Evolutionary conservation across 2,113 vertebrate genomes (phyloP).

Genomic region (Scomber japonicus): DNA sequence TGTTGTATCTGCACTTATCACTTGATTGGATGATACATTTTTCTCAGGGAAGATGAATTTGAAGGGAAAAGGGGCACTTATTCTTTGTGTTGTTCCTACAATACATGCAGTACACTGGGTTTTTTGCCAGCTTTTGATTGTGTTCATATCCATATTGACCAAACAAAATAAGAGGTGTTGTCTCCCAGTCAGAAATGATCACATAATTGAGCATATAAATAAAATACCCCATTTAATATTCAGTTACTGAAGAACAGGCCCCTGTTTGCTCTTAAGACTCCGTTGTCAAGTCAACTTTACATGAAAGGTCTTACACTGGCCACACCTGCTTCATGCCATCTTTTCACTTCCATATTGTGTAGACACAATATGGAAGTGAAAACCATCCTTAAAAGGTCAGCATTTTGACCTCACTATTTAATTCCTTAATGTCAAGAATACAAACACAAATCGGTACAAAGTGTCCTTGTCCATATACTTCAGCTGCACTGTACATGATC

Average conservation of each 20-base stretch:
- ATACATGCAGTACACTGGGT: not conserved
- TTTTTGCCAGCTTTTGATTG: not conserved
- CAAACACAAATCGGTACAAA: not conserved
- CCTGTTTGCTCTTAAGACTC: too few species aligned
- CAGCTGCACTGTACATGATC: not conserved
- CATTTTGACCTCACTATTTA: not conserved
- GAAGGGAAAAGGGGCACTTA: not conserved
- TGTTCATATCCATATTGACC: not conserved
- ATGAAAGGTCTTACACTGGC: not conserved
- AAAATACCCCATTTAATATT: too few species aligned
- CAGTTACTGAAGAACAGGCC: too few species aligned
- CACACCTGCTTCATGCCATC: too few species aligned
- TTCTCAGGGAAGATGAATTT: conserved; percentile 60
- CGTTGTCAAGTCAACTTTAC: too few species aligned
- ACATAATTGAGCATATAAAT: too few species aligned
- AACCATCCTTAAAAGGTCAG: not conserved
- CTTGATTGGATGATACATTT: not conserved
- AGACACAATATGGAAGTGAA: not conserved
- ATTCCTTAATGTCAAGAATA: not conserved
- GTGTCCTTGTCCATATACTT: not conserved
- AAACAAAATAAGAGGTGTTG: not conserved
- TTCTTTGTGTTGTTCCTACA: not conserved
- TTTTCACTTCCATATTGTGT: too few species aligned
- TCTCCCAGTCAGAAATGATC: not conserved
- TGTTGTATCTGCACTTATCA: conserved; percentile 12